Conservation (phyloP, 2,888 invertebrate genomes). For the Scaeva pyrastri region DNA sequence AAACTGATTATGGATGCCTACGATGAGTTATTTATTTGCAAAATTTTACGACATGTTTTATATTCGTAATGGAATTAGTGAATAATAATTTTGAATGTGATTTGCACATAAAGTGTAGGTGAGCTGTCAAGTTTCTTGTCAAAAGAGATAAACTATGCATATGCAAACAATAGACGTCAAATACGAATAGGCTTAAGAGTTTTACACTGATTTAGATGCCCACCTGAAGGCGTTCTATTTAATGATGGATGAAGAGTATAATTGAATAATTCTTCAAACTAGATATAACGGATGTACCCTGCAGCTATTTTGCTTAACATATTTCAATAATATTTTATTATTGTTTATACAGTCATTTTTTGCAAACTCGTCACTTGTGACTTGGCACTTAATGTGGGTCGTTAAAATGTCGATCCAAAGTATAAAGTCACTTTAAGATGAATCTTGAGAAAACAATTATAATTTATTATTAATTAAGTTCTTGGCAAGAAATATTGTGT, state of each 20-base stretch:
- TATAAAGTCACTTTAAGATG: no score
- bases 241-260: neutral
- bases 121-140: neutral
- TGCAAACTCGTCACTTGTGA: no score
- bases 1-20: neutral
- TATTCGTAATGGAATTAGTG: conserved; percentile 8
- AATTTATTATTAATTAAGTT: no score
- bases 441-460: no score
- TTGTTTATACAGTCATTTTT: no score
- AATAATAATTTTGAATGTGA: neutral
- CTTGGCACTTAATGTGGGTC: no score
- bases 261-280: neutral
- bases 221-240: neutral
- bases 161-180: neutral
- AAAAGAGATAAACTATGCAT: neutral
- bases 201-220: neutral
- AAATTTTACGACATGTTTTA: neutral
- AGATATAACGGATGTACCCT: no score
- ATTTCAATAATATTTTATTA: no score
- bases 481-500: no score
- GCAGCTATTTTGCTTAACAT: no score
- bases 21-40: conserved; percentile 4
- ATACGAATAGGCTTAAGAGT: neutral
- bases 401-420: no score
- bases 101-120: neutral